Evolutionary conservation across 1,140 invertebrate genomes (phyloP), one percentile per base, ranked within the genome.

Genomic region (Melipona quadrifasciata): DNA sequence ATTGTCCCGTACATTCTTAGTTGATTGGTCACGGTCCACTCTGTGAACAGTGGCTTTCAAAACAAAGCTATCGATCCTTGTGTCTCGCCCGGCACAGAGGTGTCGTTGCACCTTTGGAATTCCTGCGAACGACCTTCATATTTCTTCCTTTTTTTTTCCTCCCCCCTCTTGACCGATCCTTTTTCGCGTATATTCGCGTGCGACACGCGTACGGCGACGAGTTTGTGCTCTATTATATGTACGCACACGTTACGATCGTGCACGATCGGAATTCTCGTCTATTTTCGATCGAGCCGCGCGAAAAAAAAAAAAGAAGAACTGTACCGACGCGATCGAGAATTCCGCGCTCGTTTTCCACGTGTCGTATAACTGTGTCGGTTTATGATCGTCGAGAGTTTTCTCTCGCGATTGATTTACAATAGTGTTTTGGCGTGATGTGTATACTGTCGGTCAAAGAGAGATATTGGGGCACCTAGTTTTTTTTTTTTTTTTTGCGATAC

Each of bases 71-170:
- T 89, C 72, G 73, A 89, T 89, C 72, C 64, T 61, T n/a, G 39
- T 78, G 19, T 39, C 51, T n/a, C 51, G 47, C 64, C 67, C 68
- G 39, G 17, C 31, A 76, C 24, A 5, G 58, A 24, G 58, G 72
- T 86, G 88, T 89, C 88, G 53, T 89, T 89, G 88, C 88, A 89
- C 88, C 85, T 82, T 74, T 47, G 70, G 87, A 89, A 89, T 89
- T 88, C 84, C 80, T 84, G 53, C 80, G 51, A 80, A 84, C 88
- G 88, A 86, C 88, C 87, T 88, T 88, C 84, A 81, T 89, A 86
- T 86, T 74, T 67, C 39, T 47, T 11, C 39, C 8, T 39, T 6
- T 82, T 84, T 77, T 65, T 75, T 85, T 57, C 39, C 77, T 65
- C 80, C 64, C 73, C 61, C 2, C 6, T 14, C 6, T 14, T 5